Conservation (phyloP, 1,140 invertebrate species). For the Pararge aegeria region DNA sequence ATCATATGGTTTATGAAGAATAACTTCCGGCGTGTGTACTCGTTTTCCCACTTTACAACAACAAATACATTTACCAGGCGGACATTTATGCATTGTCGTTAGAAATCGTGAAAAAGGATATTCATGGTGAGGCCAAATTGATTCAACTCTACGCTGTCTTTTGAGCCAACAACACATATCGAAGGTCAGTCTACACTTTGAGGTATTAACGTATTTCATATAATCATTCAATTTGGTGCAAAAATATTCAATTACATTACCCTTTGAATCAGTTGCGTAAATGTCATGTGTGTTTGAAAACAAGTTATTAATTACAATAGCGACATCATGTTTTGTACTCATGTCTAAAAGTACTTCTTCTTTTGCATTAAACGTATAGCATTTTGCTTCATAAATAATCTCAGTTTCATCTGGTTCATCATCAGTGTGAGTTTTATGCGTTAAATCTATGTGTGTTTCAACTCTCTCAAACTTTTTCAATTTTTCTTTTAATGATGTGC, state of each 20-base stretch:
- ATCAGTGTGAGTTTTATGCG: background rate
- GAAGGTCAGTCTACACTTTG: background rate
- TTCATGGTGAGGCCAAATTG: conserved; percentile 4
- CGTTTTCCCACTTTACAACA: conserved; percentile 19
- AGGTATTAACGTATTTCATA: background rate
- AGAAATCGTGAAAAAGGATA: conserved; percentile 6
- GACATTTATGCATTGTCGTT: conserved; percentile 28
- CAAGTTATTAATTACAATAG: conserved; percentile 8
- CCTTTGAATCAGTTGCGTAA: background rate
- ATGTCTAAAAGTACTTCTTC: background rate
- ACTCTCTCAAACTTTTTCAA: background rate
- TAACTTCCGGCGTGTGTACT: background rate
- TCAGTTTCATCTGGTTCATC: background rate
- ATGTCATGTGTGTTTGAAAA: background rate
- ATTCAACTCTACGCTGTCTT: background rate
- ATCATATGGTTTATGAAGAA: background rate
- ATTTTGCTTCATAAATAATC: too few species aligned
- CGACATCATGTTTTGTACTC: background rate
- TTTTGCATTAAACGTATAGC: background rate
- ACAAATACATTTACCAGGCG: conserved; percentile 24
- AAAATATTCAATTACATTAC: conserved; percentile 4
- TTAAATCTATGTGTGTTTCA: background rate
- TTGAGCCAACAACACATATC: conserved; percentile 9
- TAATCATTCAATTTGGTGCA: background rate
- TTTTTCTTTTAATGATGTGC: background rate